Evolutionary conservation across 2,888 invertebrate genomes (phyloP), one percentile per base, ranked within the genome.

Genomic region (Machimus rusticus): DNA sequence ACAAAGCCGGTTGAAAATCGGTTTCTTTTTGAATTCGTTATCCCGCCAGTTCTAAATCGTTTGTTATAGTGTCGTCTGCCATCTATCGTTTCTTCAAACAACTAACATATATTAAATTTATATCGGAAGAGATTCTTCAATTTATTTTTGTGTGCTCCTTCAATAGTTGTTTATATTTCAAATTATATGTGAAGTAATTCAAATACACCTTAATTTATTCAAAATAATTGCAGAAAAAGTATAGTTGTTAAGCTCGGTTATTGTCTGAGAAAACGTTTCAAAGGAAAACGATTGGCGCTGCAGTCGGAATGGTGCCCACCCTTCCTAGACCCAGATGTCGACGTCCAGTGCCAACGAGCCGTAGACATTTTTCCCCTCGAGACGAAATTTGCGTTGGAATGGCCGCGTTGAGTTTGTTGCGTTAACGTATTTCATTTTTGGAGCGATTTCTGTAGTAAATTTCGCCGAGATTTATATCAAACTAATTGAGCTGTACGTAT

Each of bases 331-430:
- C 74, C 74, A 74, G 37, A 74, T 28, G 74, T 34, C 31, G 16
- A 31, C 12, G 31, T 74, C 74, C n/a, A 31, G 74, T 37, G 31
- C 34, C 28, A 39, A 39, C 23, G 12, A 19, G n/a, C 34, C n/a
- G 19, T 23, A 28, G 66, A 66, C 66, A 28, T 66, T 66, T 66
- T 39, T 39, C 78, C 43, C 39, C 78, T 78, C 43, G 19, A n/a
- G 43, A 9, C 37, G 9, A 39, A 78, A n/a, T 78, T 76, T n/a
- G 14, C 4, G 39, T 12, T 78, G 43, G 39, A 81, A 51, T 81
- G 81, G 81, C 81, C 81, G 81, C 55, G 81, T 34, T 81, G 55
- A 81, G 55, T 55, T 81, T 81, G 81, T 81, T 81, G 81, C 81
- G 57, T 55, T 81, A 34, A 55, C 78, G 19, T 23, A 43, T 78